These are phyloP conservation scores for Hetaerina americana DNA, from an alignment of 1,140 invertebrate genomes.

Conservation along the genomic window DNA sequence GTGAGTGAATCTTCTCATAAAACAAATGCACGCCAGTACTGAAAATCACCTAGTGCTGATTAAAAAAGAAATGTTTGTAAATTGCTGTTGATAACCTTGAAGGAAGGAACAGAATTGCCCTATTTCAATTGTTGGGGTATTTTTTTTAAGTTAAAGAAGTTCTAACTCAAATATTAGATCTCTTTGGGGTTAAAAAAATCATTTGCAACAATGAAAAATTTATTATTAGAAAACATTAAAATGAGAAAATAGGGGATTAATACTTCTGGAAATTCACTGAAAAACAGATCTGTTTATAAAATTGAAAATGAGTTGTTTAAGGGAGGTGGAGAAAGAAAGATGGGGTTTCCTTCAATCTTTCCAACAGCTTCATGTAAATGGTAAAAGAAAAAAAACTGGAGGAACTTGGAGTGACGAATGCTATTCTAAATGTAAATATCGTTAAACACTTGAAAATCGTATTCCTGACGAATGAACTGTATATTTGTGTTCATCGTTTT, in stretches of 20 bases:
- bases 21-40: background rate
- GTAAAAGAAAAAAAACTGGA: slow-evolving; percentile 4
- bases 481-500: slow-evolving; percentile 13
- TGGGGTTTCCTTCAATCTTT: background rate
- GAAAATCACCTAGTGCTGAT: background rate
- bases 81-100: background rate
- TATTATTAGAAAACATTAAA: background rate
- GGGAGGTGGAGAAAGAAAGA: background rate
- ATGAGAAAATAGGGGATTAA: background rate
- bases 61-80: background rate
- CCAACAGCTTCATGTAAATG: background rate
- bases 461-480: slow-evolving; percentile 14
- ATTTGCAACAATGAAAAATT: background rate
- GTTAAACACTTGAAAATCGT: slow-evolving; percentile 17
- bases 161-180: background rate
- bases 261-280: background rate
- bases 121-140: background rate
- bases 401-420: slow-evolving; percentile 15
- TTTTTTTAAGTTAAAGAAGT: background rate
- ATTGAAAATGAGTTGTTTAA: background rate
- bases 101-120: background rate
- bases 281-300: background rate
- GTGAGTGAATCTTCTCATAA: background rate
- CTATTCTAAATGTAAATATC: slow-evolving; percentile 26
- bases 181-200: background rate